phyloP scores from a whole-genome alignment of 2,888 invertebrate species.

The Platerodrilus igneus region DNA sequence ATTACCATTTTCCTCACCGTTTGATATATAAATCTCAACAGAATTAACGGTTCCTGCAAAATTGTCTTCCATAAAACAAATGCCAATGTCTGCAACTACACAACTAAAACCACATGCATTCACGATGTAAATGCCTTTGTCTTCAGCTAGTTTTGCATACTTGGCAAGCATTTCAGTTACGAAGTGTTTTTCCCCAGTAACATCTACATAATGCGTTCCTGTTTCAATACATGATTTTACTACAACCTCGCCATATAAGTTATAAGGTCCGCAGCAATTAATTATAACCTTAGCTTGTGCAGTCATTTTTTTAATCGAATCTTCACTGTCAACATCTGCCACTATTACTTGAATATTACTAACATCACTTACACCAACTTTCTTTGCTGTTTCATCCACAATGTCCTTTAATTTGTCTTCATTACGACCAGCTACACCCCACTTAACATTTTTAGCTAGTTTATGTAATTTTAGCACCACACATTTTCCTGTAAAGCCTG shows the following conservation, averaged over 20 bases:
- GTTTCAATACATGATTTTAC: slow-evolving; percentile 76
- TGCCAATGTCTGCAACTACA: slow-evolving; percentile 86
- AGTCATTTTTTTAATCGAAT: slow-evolving; percentile 78
- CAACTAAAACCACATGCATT: slow-evolving; percentile 93
- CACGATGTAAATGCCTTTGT: slow-evolving; percentile 79
- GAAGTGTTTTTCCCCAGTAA: slow-evolving; percentile 82
- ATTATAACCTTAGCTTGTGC: slow-evolving; percentile 70
- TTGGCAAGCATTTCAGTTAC: slow-evolving; percentile 57
- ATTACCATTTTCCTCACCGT: slow-evolving; percentile 52
- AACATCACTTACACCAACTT: slow-evolving; percentile 51
- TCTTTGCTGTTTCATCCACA: slow-evolving; percentile 39
- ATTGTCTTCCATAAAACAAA: slow-evolving; percentile 68
- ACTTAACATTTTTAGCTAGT: slow-evolving; percentile 40
- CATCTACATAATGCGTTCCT: slow-evolving; percentile 84
- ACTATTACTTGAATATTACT: slow-evolving; percentile 63
- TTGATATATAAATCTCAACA: slow-evolving; percentile 64
- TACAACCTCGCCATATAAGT: slow-evolving; percentile 85
- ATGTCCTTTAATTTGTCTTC: slow-evolving; percentile 43
- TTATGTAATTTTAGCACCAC: slow-evolving; percentile 6
- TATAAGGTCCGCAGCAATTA: slow-evolving; percentile 90
- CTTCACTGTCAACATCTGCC: slow-evolving; percentile 71
- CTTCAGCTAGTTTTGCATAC: slow-evolving; percentile 68
- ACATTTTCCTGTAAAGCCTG: slow-evolving; percentile 7
- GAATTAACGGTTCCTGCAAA: slow-evolving; percentile 75
- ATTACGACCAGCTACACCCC: slow-evolving; percentile 86